phyloP scores from a whole-genome alignment of 2,888 invertebrate species.

The Lumbricus terrestris region DNA sequence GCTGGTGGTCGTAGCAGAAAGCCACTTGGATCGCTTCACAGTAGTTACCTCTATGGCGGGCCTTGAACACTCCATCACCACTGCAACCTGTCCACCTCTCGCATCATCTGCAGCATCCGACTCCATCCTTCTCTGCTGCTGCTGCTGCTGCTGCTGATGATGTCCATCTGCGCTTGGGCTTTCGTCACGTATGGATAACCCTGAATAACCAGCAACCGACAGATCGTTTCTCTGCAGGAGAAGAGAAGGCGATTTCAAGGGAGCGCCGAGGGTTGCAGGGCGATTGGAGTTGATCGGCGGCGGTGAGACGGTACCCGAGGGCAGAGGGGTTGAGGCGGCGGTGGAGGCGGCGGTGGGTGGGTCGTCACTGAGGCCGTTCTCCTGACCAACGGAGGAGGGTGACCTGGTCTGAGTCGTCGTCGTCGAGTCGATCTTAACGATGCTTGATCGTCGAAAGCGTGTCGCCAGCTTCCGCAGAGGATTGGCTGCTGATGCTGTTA shows the following conservation, averaged over 20 bases:
- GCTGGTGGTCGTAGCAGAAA: not conserved
- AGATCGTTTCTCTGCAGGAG: not conserved
- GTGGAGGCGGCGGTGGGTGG: too few relatives aligned
- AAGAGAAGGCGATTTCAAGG: not conserved
- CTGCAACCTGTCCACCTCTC: not conserved
- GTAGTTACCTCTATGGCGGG: too few relatives aligned
- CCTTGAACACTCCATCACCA: too few relatives aligned
- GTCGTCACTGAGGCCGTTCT: not conserved
- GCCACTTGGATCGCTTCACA: not conserved
- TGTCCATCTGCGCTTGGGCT: not conserved
- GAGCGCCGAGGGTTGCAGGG: not conserved
- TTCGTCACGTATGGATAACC: not conserved
- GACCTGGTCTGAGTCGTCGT: not conserved
- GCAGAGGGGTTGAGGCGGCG: not conserved
- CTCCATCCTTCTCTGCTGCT: not conserved
- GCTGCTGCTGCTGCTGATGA: not conserved
- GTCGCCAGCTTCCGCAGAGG: conserved; percentile 82
- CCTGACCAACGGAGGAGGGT: not conserved
- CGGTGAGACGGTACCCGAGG: not conserved
- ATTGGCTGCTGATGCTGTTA: not conserved
- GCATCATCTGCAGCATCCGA: not conserved
- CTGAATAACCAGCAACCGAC: not conserved
- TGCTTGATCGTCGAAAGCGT: not conserved
- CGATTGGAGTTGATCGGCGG: not conserved
- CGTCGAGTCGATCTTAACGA: not conserved